Conservation (phyloP, 2,888 invertebrate genomes). For the Willowsia nigromaculata region DNA sequence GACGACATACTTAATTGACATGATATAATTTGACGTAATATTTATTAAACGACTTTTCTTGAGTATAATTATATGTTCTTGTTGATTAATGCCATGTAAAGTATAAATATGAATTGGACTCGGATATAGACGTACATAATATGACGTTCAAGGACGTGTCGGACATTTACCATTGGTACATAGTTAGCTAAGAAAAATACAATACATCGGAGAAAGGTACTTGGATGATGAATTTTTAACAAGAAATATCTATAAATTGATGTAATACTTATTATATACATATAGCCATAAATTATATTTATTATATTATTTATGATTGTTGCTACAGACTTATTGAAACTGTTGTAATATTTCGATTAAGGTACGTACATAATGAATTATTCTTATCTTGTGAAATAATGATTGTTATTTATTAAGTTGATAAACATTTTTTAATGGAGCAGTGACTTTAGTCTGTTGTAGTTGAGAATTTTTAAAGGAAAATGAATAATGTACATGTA, state of each 20-base stretch:
- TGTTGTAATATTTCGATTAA: background rate
- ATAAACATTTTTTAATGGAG: slow-evolving; percentile 55
- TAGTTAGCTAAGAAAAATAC: background rate
- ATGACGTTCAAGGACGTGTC: background rate
- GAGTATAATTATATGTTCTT: background rate
- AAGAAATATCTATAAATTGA: background rate
- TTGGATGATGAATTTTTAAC: background rate
- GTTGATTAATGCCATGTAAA: background rate
- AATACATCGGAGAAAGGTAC: background rate
- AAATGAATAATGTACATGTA: slow-evolving; percentile 6
- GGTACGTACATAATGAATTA: background rate
- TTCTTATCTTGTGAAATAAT: slow-evolving; percentile 1
- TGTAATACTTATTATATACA: background rate
- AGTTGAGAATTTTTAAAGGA: slow-evolving; percentile 64
- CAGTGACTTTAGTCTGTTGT: slow-evolving; percentile 69
- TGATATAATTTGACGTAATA: background rate
- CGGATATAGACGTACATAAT: background rate
- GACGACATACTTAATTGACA: background rate
- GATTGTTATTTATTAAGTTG: slow-evolving; percentile 35
- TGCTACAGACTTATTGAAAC: slow-evolving; percentile 30
- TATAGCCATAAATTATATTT: background rate
- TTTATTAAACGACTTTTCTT: background rate
- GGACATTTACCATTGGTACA: background rate
- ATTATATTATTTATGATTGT: slow-evolving; percentile 25
- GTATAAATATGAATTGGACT: background rate